Conservation (phyloP, 2,888 invertebrate species). For the Mechanitis messenoides region DNA sequence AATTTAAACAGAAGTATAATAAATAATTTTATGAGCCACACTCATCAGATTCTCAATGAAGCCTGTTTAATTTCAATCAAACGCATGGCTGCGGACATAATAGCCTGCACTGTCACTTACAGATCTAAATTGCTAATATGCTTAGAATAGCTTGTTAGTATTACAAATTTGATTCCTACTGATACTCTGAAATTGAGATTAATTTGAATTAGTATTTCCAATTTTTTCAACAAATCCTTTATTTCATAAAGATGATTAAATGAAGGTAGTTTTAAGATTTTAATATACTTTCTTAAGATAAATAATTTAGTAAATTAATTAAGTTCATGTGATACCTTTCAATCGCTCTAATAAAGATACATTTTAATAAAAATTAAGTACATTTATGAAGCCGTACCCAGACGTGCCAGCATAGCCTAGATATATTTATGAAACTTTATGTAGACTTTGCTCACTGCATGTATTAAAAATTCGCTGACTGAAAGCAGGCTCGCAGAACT, state of each 20-base stretch:
- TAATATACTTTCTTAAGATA: background rate
- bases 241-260: no score
- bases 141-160: background rate
- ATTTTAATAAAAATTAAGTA: background rate
- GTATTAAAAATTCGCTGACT: constrained; percentile 36
- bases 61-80: constrained; percentile 56
- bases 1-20: background rate
- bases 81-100: constrained; percentile 43
- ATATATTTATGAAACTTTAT: constrained; percentile 5
- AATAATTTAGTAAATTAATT: background rate
- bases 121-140: constrained; percentile 28
- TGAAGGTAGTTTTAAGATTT: background rate
- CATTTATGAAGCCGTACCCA: constrained; percentile 2
- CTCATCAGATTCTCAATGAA: constrained; percentile 46
- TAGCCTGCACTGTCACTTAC: constrained; percentile 43
- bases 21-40: constrained; percentile 20
- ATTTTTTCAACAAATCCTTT: no score
- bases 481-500: constrained; percentile 20
- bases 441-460: constrained; percentile 21
- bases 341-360: background rate
- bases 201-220: no score
- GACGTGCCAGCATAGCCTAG: constrained; percentile 3
- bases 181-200: background rate
- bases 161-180: background rate
- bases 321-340: background rate